Evolutionary conservation across 1,140 invertebrate genomes (phyloP).

Genomic region (Cydia amplana): DNA sequence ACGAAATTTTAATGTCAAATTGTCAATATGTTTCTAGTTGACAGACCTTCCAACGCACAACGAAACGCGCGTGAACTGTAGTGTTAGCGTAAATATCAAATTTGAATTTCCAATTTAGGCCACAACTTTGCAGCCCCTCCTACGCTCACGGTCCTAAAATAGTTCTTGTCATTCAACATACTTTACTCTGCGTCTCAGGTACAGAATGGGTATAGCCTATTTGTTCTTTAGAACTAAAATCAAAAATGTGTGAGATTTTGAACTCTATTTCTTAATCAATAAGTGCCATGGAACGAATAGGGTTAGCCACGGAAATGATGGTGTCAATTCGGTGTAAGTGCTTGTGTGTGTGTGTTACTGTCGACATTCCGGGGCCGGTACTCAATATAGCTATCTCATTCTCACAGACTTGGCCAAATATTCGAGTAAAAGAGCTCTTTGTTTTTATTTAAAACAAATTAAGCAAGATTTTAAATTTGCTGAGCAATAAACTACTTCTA

Average conservation of each 20-base stretch:
- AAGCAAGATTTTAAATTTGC: neutral
- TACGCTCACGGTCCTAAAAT: no score
- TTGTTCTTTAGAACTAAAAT: neutral
- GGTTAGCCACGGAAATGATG: constrained; percentile 37
- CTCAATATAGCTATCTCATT: constrained; percentile 26
- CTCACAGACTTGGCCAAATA: neutral
- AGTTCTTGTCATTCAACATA: no score
- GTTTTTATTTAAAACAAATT: neutral
- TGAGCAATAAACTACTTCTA: neutral
- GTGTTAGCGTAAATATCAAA: no score
- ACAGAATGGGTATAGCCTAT: neutral
- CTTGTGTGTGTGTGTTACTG: constrained; percentile 37
- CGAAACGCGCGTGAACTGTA: no score
- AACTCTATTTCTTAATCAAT: neutral
- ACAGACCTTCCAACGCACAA: no score
- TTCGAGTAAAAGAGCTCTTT: neutral
- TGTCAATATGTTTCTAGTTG: no score
- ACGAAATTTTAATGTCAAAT: no score
- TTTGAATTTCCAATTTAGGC: no score
- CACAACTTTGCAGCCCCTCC: no score
- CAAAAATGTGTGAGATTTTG: neutral
- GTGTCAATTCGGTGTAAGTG: constrained; percentile 48
- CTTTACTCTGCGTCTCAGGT: neutral
- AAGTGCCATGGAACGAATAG: neutral
- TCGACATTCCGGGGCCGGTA: constrained; percentile 34